Evolutionary conservation across 2,113 vertebrate genomes (phyloP).

Genomic region (Hippocampus guttulatus): DNA sequence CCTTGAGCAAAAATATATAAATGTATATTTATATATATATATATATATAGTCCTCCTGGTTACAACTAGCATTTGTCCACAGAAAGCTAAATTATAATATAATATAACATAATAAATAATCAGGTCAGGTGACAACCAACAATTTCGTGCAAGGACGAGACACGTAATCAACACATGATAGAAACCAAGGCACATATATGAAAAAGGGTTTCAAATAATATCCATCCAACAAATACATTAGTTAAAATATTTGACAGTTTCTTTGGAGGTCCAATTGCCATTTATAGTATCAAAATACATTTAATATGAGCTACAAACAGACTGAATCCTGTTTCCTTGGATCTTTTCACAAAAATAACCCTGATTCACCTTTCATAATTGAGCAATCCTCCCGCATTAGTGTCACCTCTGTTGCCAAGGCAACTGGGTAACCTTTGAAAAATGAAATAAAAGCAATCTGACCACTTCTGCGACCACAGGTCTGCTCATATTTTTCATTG

Average conservation of each 20-base stretch:
- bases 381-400: slow-evolving; percentile 65
- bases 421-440: slow-evolving; percentile 56
- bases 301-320: slow-evolving; percentile 17
- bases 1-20: too few species aligned
- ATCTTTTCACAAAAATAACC: slow-evolving; percentile 67
- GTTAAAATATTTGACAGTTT: not conserved
- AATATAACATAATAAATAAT: too few species aligned
- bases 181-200: too few species aligned
- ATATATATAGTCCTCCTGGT: too few species aligned
- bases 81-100: too few species aligned
- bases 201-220: not conserved
- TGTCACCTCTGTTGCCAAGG: slow-evolving; percentile 64
- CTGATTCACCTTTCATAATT: slow-evolving; percentile 67
- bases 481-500: slow-evolving; percentile 51
- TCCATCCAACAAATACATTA: not conserved
- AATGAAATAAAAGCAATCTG: slow-evolving; percentile 54
- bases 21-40: too few species aligned
- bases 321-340: slow-evolving; percentile 49
- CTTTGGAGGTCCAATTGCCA: not conserved
- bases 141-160: too few species aligned
- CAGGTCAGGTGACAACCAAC: too few species aligned
- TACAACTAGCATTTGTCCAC: too few species aligned
- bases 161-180: too few species aligned
- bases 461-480: slow-evolving; percentile 43
- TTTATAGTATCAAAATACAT: slow-evolving; percentile 3